Conservation (phyloP, 2,797 vertebrate species). For the Malacoraja senta region DNA sequence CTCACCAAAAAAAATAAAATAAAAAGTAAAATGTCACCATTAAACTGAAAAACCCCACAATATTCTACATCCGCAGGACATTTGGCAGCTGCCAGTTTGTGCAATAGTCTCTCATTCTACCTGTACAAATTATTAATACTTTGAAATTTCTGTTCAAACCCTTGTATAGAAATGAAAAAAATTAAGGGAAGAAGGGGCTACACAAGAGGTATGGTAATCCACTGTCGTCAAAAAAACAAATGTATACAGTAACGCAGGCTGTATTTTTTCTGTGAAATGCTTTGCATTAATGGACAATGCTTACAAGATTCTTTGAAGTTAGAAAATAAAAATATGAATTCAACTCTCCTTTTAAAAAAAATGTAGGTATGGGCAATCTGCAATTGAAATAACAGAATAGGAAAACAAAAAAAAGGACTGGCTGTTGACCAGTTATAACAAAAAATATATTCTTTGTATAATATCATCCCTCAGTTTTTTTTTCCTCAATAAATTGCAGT, state of each 20-base stretch:
- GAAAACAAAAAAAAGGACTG: conserved; percentile 63
- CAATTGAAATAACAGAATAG: conserved; percentile 48
- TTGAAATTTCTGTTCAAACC: conserved; percentile 65
- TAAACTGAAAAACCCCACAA: conserved; percentile 65
- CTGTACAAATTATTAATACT: conserved; percentile 74
- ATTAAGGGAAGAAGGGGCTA: conserved; percentile 70
- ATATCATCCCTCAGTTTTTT: conserved; percentile 65
- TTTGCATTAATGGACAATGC: conserved; percentile 32
- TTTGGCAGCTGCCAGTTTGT: conserved; percentile 68
- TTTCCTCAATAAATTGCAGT: conserved; percentile 55
- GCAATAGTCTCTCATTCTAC: conserved; percentile 66
- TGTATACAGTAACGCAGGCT: conserved; percentile 14
- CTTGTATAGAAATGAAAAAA: conserved; percentile 58
- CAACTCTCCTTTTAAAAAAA: conserved; percentile 37
- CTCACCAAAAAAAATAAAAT: conserved; percentile 55
- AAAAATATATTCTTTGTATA: conserved; percentile 81
- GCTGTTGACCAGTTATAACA: conserved; percentile 66
- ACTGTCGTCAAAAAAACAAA: conserved; percentile 1
- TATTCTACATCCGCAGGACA: conserved; percentile 62
- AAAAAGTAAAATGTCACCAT: conserved; percentile 63
- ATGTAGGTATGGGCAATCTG: conserved; percentile 22
- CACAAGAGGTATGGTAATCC: conserved; percentile 60
- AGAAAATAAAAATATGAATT: conserved; percentile 38
- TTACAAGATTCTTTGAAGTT: conserved; percentile 37
- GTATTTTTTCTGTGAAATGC: conserved; percentile 23